Percentiles rank a stretch among this genome's conserved stretches.
Conservation (phyloP, 2,888 invertebrate species). For the Matsumyia berberina region DNA sequence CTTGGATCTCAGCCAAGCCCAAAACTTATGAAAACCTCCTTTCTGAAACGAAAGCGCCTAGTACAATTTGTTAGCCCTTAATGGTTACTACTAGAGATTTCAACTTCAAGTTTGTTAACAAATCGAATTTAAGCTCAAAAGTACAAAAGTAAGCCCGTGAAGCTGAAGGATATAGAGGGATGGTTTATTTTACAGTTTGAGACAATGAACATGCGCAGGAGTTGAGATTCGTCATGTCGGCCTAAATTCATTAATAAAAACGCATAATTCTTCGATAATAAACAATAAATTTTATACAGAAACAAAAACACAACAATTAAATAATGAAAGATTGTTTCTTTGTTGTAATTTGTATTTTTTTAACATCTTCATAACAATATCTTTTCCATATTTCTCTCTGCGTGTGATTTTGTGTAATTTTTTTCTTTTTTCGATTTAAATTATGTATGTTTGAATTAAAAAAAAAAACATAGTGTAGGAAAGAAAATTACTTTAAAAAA, state of each 20-base stretch:
- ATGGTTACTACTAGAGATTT: too few relatives aligned
- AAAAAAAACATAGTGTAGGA: constrained; percentile 77
- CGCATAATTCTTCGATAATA: constrained; percentile 19
- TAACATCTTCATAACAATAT: constrained; percentile 77
- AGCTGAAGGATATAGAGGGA: too few relatives aligned
- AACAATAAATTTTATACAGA: constrained; percentile 51
- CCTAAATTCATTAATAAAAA: constrained; percentile 18
- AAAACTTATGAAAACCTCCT: too few relatives aligned
- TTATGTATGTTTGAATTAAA: constrained; percentile 77
- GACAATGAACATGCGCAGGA: too few relatives aligned
- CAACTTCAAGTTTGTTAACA: too few relatives aligned
- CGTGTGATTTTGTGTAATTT: constrained; percentile 74
- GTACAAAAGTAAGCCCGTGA: too few relatives aligned
- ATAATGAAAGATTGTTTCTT: constrained; percentile 49
- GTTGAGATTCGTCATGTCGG: too few relatives aligned
- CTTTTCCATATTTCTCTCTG: constrained; percentile 74
- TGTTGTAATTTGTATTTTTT: constrained; percentile 76
- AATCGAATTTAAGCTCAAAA: too few relatives aligned
- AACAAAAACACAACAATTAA: constrained; percentile 51
- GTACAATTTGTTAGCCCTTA: too few relatives aligned
- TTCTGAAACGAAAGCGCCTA: too few relatives aligned
- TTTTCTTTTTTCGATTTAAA: constrained; percentile 76
- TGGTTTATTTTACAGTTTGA: too few relatives aligned
- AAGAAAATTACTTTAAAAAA: constrained; percentile 81
- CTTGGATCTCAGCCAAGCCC: too few relatives aligned